Conservation (phyloP, 1,140 invertebrate genomes). For the Dreissena polymorpha region DNA sequence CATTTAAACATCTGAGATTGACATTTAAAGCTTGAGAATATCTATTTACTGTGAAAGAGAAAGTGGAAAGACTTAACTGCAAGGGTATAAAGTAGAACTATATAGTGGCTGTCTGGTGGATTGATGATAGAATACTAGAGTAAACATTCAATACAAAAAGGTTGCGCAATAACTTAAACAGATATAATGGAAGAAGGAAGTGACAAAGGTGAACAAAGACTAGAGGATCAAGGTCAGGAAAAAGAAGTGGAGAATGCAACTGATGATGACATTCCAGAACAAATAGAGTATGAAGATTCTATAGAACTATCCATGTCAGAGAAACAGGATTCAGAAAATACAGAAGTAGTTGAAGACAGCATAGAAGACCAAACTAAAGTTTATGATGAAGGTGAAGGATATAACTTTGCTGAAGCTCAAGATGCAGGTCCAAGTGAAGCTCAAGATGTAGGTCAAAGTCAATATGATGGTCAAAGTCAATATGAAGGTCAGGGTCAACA, state of each 20-base stretch:
- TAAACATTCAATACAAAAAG: too few species aligned
- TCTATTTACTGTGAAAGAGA: too few species aligned
- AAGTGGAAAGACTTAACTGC: too few species aligned
- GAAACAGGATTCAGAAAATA: conserved; percentile 33
- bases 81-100: too few species aligned
- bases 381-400: neutral
- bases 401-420: neutral
- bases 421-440: neutral
- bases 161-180: too few species aligned
- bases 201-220: neutral
- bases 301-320: conserved; percentile 19
- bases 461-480: neutral
- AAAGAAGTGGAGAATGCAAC: neutral
- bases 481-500: neutral
- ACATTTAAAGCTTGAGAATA: too few species aligned
- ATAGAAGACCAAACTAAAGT: conserved; percentile 3
- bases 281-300: conserved; percentile 10
- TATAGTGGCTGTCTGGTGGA: too few species aligned
- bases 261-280: conserved; percentile 8
- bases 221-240: neutral
- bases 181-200: neutral
- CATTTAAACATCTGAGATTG: too few species aligned
- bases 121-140: too few species aligned
- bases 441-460: neutral
- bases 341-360: conserved; percentile 3